A percentile compares a stretch with the other conserved stretches of the same genome.
Evolutionary conservation across 2,113 vertebrate genomes (phyloP).

Genomic region (Dascyllus trimaculatus): DNA sequence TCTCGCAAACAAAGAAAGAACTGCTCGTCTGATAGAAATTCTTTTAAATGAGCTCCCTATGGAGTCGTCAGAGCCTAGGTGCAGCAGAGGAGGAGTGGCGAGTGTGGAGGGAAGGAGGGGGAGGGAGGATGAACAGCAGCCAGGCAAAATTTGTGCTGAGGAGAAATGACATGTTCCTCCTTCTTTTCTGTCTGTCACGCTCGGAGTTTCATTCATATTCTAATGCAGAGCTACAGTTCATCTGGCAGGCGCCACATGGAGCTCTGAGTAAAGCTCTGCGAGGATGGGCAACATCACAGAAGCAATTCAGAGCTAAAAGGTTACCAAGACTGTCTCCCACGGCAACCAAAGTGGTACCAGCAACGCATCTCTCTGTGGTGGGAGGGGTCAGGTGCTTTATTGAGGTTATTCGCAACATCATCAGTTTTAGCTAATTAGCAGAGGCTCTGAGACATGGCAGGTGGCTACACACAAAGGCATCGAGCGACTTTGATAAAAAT

Average conservation of each 20-base stretch:
- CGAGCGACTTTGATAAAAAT: constrained; percentile 51
- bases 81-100: constrained; percentile 38
- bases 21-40: constrained; percentile 36
- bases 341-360: constrained; percentile 30
- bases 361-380: not conserved
- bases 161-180: constrained; percentile 40
- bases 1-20: constrained; percentile 35
- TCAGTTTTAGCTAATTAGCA: constrained; percentile 59
- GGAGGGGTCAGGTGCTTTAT: constrained; percentile 9
- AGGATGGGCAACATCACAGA: constrained; percentile 39
- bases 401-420: constrained; percentile 15
- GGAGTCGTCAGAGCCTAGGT: constrained; percentile 47
- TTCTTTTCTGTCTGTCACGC: constrained; percentile 49
- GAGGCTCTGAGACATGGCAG: constrained; percentile 46
- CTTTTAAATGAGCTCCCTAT: constrained; percentile 65
- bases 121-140: constrained; percentile 7
- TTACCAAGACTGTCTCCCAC: constrained; percentile 38
- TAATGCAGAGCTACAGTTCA: constrained; percentile 50
- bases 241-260: constrained; percentile 43
- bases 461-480: constrained; percentile 51
- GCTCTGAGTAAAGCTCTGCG: constrained; percentile 25
- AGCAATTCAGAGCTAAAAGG: constrained; percentile 39
- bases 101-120: not conserved
- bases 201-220: constrained; percentile 61
- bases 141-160: constrained; percentile 40